phyloP scores from a whole-genome alignment of 2,113 vertebrate genomes.

The Rhinogobius similis region DNA sequence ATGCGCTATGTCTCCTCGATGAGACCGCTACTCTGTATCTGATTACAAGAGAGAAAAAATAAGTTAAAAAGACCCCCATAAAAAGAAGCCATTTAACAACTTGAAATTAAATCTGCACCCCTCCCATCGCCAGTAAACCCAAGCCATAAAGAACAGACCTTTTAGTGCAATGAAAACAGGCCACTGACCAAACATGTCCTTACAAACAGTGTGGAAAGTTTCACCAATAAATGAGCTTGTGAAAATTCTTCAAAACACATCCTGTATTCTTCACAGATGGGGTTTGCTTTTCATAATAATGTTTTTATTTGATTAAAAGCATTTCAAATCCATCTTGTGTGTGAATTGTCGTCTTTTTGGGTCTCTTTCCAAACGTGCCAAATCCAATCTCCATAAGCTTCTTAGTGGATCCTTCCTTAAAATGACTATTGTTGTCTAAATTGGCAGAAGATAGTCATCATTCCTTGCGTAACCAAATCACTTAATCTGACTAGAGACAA shows the following conservation, averaged over 20 bases:
- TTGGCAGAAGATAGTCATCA: constrained; percentile 17
- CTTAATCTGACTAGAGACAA: constrained; percentile 31
- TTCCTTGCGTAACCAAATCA: constrained; percentile 42
- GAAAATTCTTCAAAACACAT: constrained; percentile 2
- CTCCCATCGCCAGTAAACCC: too few relatives aligned
- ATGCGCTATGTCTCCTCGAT: too few relatives aligned
- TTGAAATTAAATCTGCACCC: too few relatives aligned
- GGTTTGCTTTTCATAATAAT: constrained; percentile 29
- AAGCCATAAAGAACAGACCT: not conserved
- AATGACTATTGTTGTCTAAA: constrained; percentile 41
- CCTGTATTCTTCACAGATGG: constrained; percentile 25
- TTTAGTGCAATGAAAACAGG: constrained; percentile 50
- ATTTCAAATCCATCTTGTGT: constrained; percentile 36
- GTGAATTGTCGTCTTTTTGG: constrained; percentile 8
- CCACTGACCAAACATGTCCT: constrained; percentile 9
- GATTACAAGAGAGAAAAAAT: too few relatives aligned
- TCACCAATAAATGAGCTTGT: not conserved
- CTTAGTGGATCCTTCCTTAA: constrained; percentile 18
- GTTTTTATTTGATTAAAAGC: constrained; percentile 61
- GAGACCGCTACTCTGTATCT: too few relatives aligned
- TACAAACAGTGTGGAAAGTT: not conserved
- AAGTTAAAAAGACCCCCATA: not conserved
- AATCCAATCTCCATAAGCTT: constrained; percentile 41
- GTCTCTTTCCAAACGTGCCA: not conserved
- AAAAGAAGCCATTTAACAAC: too few relatives aligned